phyloP scores from a whole-genome alignment of 2,888 invertebrate species.

The Lochmaea capreae region DNA sequence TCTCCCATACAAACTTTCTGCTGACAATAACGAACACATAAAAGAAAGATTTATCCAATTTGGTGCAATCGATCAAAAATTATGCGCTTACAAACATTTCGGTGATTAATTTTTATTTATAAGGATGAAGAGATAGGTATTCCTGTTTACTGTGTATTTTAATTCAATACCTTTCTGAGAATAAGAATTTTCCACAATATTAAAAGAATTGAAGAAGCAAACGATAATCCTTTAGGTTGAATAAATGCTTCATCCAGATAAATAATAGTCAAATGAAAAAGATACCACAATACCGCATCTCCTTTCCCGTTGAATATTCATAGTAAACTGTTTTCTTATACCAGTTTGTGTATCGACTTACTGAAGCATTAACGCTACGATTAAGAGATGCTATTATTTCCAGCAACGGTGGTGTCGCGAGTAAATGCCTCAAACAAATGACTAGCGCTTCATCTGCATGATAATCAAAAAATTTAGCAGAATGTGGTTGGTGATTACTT shows the following conservation, averaged over 20 bases:
- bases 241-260: neutral
- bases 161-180: neutral
- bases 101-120: too few relatives aligned
- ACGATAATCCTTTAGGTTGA: neutral
- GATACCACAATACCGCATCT: neutral
- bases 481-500: slow-evolving; percentile 2
- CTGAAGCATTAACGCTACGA: slow-evolving; percentile 22
- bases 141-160: too few relatives aligned
- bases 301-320: slow-evolving; percentile 28
- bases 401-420: slow-evolving; percentile 1
- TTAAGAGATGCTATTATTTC: slow-evolving; percentile 30
- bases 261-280: neutral
- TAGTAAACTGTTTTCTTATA: slow-evolving; percentile 27
- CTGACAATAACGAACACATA: too few relatives aligned
- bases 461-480: neutral
- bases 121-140: too few relatives aligned
- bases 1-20: too few relatives aligned
- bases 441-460: slow-evolving; percentile 17
- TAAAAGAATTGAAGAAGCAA: neutral
- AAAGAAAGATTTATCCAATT: too few relatives aligned
- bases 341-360: slow-evolving; percentile 23
- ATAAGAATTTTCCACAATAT: neutral
- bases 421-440: slow-evolving; percentile 1
- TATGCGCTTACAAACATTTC: too few relatives aligned
- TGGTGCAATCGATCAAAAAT: too few relatives aligned